A percentile compares a stretch with the other conserved stretches of the same genome.
These are phyloP conservation scores for Suncus etruscus DNA, from an alignment of 2,113 vertebrate genomes.

Conservation along the genomic window DNA sequence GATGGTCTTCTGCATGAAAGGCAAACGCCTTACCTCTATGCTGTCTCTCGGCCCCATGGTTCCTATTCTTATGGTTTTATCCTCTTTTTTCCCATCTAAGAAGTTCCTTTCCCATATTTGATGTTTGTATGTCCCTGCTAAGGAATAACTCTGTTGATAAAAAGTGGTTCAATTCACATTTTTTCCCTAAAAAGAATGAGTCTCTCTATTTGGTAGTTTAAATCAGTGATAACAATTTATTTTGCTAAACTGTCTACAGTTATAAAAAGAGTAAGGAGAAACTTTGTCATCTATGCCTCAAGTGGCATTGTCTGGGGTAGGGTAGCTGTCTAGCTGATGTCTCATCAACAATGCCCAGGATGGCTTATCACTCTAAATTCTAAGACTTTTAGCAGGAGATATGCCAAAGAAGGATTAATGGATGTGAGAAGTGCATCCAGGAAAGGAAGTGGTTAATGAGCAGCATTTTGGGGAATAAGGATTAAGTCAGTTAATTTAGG, in stretches of 20 bases:
- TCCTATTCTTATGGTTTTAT: background rate
- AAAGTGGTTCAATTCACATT: background rate
- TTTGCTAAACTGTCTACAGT: background rate
- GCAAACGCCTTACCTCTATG: too few species aligned
- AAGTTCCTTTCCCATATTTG: background rate
- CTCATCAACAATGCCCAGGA: background rate
- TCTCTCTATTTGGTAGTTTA: background rate
- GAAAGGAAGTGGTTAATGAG: background rate
- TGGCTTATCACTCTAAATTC: background rate
- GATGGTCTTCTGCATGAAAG: too few species aligned
- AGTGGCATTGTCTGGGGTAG: background rate
- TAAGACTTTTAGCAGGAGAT: background rate
- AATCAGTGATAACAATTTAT: background rate
- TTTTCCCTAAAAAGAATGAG: background rate
- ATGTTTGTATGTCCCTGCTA: background rate
- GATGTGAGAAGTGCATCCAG: background rate
- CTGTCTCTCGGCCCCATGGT: too few species aligned
- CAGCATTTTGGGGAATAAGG: background rate
- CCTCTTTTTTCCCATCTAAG: background rate
- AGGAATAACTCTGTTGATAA: background rate
- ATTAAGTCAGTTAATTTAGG: background rate
- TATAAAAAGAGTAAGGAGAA: background rate
- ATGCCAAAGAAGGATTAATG: background rate
- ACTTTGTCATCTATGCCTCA: background rate
- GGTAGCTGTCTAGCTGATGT: background rate